Evolutionary conservation across 2,888 invertebrate species (phyloP).

Genomic region (Dicroscelio sp.): DNA sequence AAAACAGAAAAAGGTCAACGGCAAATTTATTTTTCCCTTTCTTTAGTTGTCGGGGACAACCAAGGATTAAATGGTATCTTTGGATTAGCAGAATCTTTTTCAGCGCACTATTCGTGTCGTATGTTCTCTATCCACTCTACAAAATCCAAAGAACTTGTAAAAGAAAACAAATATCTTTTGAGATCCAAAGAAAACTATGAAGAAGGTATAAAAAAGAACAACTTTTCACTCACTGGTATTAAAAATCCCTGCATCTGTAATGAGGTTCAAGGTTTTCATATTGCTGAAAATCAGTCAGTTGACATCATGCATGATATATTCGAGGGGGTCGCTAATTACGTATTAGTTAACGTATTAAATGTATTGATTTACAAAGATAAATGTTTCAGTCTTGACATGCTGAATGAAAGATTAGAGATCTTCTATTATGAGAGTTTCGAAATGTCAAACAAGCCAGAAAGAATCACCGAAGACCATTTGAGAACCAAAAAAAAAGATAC

Average conservation of each 20-base stretch:
- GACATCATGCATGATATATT: conserved; percentile 48
- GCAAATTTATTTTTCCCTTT: conserved; percentile 32
- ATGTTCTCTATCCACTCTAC: background rate
- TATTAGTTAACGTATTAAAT: background rate
- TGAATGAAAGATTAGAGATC: conserved; percentile 25
- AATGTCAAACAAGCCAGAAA: conserved; percentile 50
- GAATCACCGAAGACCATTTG: conserved; percentile 13
- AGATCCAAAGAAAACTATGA: conserved; percentile 33
- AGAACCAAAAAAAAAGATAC: conserved; percentile 19
- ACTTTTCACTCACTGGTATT: background rate
- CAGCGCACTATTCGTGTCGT: conserved; percentile 28
- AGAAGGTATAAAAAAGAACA: background rate
- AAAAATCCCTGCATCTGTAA: conserved; percentile 11
- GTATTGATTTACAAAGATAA: background rate
- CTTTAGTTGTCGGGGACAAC: conserved; percentile 38
- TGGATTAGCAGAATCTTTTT: conserved; percentile 33
- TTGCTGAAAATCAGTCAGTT: conserved; percentile 12
- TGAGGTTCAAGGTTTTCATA: conserved; percentile 7
- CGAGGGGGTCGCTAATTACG: conserved; percentile 28
- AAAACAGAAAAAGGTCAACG: background rate
- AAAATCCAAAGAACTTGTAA: background rate
- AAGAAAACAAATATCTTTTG: conserved; percentile 13
- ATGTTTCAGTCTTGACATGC: background rate
- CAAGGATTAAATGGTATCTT: conserved; percentile 36
- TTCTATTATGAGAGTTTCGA: conserved; percentile 34